Evolutionary conservation across 2,113 vertebrate species (phyloP), one percentile per base, ranked within the genome.

Genomic region (Corapipo altera): DNA sequence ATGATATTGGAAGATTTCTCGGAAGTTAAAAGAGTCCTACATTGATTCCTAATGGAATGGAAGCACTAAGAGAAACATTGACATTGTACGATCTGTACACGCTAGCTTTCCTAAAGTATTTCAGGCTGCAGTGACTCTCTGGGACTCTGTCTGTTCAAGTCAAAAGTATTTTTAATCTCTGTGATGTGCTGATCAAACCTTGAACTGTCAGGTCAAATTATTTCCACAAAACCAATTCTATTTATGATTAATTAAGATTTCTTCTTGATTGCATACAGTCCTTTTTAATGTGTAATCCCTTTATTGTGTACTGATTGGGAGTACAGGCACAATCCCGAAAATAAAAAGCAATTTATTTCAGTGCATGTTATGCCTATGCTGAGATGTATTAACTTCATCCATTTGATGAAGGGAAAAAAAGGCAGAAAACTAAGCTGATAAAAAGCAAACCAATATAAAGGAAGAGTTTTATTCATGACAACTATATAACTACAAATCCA

Each of bases 211-310:
- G 97, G 97, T 97, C 97, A 95, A 81, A 98, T 98, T 97, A 98
- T 96, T 98, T 98, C 97, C 97, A 97, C 94, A 95, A 91, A 96
- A 62, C 8, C 57, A 95, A 93, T 94, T 97, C 98, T 96, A 97
- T 98, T 98, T 97, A 97, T 97, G 97, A 98, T 97, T 97, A 98
- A 98, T 98, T 98, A 97, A 97, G 97, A 97, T 97, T 97, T 98
- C 95, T 98, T 98, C 97, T 98, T 97, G 96, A 97, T 97, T 97
- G 92, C 94, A 96, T 98, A 94, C 78, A 85, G 91, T 89, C 89
- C 69, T 97, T 97, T 98, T 96, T 93, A 96, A 97, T 94, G 48
- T 89, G 94, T 97, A 98, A 98, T 98, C 96, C 92, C 59, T 97
- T 96, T 94, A 97, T 96, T 98, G 93, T 97, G 89, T 97, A 96